Evolutionary conservation across 2,113 vertebrate species (phyloP).

Genomic region (Hoplias malabaricus): DNA sequence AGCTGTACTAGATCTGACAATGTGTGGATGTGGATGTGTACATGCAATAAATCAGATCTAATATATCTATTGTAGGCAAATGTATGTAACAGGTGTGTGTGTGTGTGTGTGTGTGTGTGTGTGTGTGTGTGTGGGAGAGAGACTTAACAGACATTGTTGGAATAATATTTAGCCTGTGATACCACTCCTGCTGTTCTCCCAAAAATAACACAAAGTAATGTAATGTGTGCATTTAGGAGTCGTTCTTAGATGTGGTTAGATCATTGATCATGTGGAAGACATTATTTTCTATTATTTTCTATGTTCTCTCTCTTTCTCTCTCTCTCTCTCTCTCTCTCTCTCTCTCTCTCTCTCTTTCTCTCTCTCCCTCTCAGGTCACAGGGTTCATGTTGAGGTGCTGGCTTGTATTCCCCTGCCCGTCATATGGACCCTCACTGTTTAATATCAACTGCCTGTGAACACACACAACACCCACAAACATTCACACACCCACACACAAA

Average conservation of each 20-base stretch:
- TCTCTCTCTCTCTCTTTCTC: neutral
- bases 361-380: neutral
- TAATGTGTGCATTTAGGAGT: neutral
- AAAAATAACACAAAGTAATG: neutral
- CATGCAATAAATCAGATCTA: no score
- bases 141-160: neutral
- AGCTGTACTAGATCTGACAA: no score
- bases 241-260: neutral
- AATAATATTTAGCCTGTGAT: neutral
- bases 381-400: conserved; percentile 5
- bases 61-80: neutral
- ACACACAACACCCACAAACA: conserved; percentile 1
- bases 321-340: neutral
- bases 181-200: neutral
- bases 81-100: neutral
- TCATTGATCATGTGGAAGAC: neutral
- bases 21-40: no score
- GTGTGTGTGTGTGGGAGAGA: neutral
- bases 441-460: conserved; percentile 37
- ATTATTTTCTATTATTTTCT: neutral
- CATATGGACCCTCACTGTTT: conserved; percentile 14
- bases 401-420: neutral
- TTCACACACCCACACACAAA: conserved; percentile 28
- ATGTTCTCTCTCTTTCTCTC: neutral
- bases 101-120: neutral